A percentile compares a stretch with the other conserved stretches of the same genome.
Evolutionary conservation across 2,888 invertebrate genomes (phyloP).

Genomic region (Chironomus tentans): DNA sequence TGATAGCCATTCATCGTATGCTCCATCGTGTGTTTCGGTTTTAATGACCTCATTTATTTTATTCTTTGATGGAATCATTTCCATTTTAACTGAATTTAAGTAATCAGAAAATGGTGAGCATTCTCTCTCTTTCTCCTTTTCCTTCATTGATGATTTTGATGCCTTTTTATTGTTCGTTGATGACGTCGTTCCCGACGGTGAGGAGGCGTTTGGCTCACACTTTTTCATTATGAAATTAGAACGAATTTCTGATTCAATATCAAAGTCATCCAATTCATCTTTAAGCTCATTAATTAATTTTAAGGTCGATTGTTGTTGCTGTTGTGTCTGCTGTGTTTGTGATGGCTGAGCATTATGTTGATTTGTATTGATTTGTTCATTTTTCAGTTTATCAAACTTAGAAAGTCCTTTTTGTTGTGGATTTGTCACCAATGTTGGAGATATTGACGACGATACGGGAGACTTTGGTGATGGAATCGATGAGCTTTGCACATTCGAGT

Average conservation of each 20-base stretch:
- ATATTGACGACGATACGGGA: neutral
- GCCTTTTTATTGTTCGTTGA: neutral
- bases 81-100: constrained; percentile 4
- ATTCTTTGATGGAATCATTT: neutral
- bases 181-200: neutral
- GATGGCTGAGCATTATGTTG: neutral
- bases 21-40: constrained; percentile 34
- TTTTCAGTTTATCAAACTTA: constrained; percentile 18
- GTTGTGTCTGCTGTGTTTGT: neutral
- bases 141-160: neutral
- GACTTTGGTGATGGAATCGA: neutral
- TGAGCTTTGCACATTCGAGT: neutral
- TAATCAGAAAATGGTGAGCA: constrained; percentile 16
- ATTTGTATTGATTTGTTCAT: neutral
- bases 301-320: neutral
- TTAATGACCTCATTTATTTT: constrained; percentile 28
- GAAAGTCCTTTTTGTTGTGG: neutral
- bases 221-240: constrained; percentile 43
- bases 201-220: constrained; percentile 9
- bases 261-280: constrained; percentile 39
- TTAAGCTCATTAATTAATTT: constrained; percentile 30
- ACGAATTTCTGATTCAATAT: constrained; percentile 41
- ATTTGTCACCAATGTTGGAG: neutral
- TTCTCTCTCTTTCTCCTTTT: constrained; percentile 10
- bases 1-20: constrained; percentile 59